A percentile compares a stretch with the other conserved stretches of the same genome.
These are phyloP conservation scores for Amorpha juglandis DNA, from an alignment of 2,888 invertebrate species.

Conservation along the genomic window DNA sequence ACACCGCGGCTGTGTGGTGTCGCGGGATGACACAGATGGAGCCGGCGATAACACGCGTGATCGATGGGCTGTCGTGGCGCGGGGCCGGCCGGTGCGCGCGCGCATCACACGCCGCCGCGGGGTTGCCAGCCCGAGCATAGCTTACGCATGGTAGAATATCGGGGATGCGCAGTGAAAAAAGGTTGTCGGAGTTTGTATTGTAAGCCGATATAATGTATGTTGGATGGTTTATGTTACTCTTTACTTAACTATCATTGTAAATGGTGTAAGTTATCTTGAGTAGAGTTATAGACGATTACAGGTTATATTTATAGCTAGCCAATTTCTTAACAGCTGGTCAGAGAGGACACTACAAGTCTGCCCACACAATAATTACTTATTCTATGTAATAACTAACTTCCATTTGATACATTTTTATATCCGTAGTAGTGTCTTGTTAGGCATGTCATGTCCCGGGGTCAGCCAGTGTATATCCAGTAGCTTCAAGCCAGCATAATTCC, in stretches of 20 bases:
- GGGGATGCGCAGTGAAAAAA: background rate
- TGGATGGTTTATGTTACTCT: background rate
- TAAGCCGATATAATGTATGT: background rate
- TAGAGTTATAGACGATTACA: background rate
- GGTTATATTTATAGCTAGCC: background rate
- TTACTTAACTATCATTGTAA: background rate
- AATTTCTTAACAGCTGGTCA: background rate
- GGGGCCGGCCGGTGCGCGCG: conserved; percentile 45
- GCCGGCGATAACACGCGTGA: conserved; percentile 57
- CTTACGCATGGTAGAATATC: conserved; percentile 1
- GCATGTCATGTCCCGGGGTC: no score
- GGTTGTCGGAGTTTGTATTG: background rate
- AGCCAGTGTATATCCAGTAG: no score
- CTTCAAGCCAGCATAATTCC: no score
- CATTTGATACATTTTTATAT: no score
- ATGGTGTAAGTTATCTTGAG: background rate
- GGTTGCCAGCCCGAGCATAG: conserved; percentile 33
- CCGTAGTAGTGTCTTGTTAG: no score
- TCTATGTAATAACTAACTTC: no score
- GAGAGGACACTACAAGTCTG: no score
- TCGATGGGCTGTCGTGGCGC: conserved; percentile 59
- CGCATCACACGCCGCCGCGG: conserved; percentile 41
- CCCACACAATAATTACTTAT: no score
- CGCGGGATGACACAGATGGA: conserved; percentile 57
- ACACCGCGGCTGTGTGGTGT: conserved; percentile 32